Evolutionary conservation across 2,797 vertebrate species (phyloP), one percentile per base, ranked within the genome.

Genomic region (Erpetoichthys calabaricus): DNA sequence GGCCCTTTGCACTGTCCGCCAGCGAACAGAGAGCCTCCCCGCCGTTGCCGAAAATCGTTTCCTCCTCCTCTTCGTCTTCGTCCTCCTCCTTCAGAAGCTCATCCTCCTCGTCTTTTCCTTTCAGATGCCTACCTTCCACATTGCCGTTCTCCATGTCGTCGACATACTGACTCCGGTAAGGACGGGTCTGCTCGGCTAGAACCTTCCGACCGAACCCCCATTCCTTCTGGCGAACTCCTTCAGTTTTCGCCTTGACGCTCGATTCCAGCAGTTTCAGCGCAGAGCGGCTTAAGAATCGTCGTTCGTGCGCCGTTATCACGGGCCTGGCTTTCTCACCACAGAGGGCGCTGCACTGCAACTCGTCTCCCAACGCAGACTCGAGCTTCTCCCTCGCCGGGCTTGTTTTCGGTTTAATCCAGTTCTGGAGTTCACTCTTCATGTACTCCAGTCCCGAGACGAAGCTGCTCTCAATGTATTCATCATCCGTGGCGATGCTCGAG

Each of bases 81-180:
- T 25, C 25, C 62, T 84, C 75, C 54, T 81, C 69, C 49, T 80
- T 64, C 56, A 86, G 72, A 51, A 84, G 75, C 51, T 73, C 80
- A 45, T 77, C 75, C 4, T 76, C 75, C 59, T 80, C 75, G 25
- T 86, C 85, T 59, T 83, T 82, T 53, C 69, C 69, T 64, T 70
- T 80, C 4, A 74, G 59, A 45, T 73, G 70, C 63, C 70, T 68
- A 68, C 70, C 89, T 61, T 92, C 88, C 3, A 94, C 73, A 6
- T 98, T 98, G 5, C 93, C 95, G 45, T 98, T 98, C 72, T 98
- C 92, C 78, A 98, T 75, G 60, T 98, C 95, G 58, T 95, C 92
- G 53, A 84, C 86, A 44, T 91, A 82, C 10, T 80, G 86, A 60
- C 73, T 79, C 59, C 83, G 80, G 69, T 76, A 85, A 25, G 25